These are phyloP conservation scores for Diabrotica virgifera DNA, from an alignment of 1,140 invertebrate genomes.

Conservation along the genomic window DNA sequence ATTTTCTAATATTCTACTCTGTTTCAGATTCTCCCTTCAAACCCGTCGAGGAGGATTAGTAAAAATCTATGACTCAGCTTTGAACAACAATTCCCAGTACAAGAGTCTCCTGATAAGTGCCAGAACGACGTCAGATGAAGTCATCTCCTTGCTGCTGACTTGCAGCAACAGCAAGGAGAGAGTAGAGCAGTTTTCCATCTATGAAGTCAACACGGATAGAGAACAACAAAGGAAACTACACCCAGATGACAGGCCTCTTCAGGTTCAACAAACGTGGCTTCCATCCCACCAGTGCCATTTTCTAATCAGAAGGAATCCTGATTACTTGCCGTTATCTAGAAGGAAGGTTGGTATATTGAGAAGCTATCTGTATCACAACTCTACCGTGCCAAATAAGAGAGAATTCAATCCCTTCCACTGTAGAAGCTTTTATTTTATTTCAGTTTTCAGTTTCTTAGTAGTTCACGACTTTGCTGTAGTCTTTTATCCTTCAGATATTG, in stretches of 20 bases:
- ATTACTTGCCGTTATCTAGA: constrained; percentile 65
- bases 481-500: no score
- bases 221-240: constrained; percentile 85
- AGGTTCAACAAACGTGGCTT: constrained; percentile 76
- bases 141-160: constrained; percentile 79
- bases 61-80: constrained; percentile 85
- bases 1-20: background rate
- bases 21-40: constrained; percentile 79
- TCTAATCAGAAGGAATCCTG: constrained; percentile 71
- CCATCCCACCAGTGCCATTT: constrained; percentile 67
- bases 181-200: constrained; percentile 81
- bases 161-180: constrained; percentile 81
- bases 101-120: constrained; percentile 88
- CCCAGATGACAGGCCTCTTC: constrained; percentile 79
- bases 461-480: no score
- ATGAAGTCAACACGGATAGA: constrained; percentile 71
- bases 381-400: no score
- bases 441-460: no score
- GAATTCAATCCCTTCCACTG: background rate
- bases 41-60: constrained; percentile 81
- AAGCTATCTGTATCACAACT: no score
- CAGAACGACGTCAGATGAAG: constrained; percentile 83
- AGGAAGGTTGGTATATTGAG: constrained; percentile 50
- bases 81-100: constrained; percentile 89
- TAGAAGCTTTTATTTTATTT: no score